Evolutionary conservation across 2,888 invertebrate species (phyloP), one percentile per base, ranked within the genome.

Genomic region (Drosophila leonis): DNA sequence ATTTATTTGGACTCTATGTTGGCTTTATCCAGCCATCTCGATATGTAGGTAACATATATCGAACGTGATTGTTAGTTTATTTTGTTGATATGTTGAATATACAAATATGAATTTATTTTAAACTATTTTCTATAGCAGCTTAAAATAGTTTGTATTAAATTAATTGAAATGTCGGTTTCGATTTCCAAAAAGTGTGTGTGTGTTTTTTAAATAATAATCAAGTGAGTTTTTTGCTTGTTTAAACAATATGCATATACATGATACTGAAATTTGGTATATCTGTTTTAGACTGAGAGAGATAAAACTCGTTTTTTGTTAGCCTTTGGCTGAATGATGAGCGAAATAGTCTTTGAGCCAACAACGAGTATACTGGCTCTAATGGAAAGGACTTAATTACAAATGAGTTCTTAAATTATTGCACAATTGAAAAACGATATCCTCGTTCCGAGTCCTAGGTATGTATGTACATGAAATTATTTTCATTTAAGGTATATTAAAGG

Each of bases 1-100:
- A 54, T 55, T 77, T 67, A 65, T 27, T 31, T 27, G n/a, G 37
- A 49, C 57, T 55, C 68, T 49, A 54, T 65, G 70, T 65, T 77
- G 52, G 66, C 65, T 77, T 72, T 65, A 31, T 12, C 15, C 31
- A 15, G 4, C 9, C 33, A 37, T 49, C n/a, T 35, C n/a, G n/a
- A 31, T 9, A 48, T 29, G 4, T 24, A 12, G 1, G 18, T 3
- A 31, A 31, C 4, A 18, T 55, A 44, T 27, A 29, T 37, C 5
- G 29, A 12, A 41, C 29, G 39, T 48, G 33, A 55, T 48, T 48
- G 10, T 18, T 27, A 46, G 35, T 27, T 24, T 55, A 13, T 20
- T 39, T 46, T 18, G 37, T 9, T 39, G 37, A 56, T n/a, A 37
- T 37, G 24, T 27, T 13, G 29, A 29, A 24, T 24, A 6, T 20